Percentiles rank a stretch among this genome's conserved stretches.
Evolutionary conservation across 2,888 invertebrate species (phyloP).

Genomic region (Scelioninae gen. 1): DNA sequence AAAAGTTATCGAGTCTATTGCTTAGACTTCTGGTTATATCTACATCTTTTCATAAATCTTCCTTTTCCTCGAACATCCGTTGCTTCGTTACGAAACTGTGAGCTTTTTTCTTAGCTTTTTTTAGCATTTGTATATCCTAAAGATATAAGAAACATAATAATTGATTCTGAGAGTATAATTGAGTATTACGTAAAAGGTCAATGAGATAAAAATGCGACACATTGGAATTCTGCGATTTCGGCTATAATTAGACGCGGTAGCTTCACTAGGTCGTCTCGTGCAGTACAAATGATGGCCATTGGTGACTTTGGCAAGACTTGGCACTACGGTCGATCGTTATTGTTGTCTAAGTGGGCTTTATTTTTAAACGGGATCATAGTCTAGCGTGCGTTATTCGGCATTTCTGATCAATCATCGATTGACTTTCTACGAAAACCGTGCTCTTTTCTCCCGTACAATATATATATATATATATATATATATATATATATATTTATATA

Average conservation of each 20-base stretch:
- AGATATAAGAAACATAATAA: not conserved
- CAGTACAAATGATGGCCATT: slow-evolving; percentile 63
- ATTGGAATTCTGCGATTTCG: slow-evolving; percentile 73
- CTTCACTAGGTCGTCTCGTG: slow-evolving; percentile 51
- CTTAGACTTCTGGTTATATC: slow-evolving; percentile 9
- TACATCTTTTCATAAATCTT: slow-evolving; percentile 23
- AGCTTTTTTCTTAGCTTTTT: not conserved
- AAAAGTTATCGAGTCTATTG: slow-evolving; percentile 32
- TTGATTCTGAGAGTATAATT: not conserved
- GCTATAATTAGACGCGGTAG: slow-evolving; percentile 76
- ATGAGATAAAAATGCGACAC: slow-evolving; percentile 47
- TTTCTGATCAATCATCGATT: slow-evolving; percentile 37
- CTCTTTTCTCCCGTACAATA: too few relatives aligned
- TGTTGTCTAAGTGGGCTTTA: slow-evolving; percentile 72
- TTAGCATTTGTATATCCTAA: too few relatives aligned
- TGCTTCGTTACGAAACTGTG: not conserved
- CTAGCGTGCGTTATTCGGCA: slow-evolving; percentile 50
- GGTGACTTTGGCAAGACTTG: slow-evolving; percentile 76
- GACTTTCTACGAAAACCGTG: not conserved
- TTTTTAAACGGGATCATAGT: slow-evolving; percentile 73
- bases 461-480: too few relatives aligned
- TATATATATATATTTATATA: too few relatives aligned
- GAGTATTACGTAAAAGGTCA: slow-evolving; percentile 45
- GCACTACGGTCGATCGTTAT: slow-evolving; percentile 72
- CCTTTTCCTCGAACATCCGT: not conserved